Evolutionary conservation across 1,140 invertebrate species (phyloP).

Genomic region (Drosophila repletoides): DNA sequence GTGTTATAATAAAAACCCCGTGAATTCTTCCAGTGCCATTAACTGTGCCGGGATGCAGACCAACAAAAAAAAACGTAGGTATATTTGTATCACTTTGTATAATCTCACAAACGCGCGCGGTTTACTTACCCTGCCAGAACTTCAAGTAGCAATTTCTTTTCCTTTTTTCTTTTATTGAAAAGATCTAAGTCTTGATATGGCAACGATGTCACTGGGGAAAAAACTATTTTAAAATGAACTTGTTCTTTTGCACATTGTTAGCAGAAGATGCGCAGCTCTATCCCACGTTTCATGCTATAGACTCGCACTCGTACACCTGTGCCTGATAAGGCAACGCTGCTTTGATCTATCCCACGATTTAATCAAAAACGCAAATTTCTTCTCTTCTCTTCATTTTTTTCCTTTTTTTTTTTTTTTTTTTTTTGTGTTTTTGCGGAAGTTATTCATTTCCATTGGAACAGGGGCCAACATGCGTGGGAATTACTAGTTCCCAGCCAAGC

Average conservation of each 20-base stretch:
- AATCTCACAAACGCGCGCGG: conserved; percentile 9
- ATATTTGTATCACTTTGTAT: background rate
- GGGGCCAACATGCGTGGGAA: conserved; percentile 65
- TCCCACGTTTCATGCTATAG: conserved; percentile 41
- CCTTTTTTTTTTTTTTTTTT: conserved; percentile 7
- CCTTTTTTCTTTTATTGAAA: background rate
- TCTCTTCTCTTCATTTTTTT: too few relatives aligned
- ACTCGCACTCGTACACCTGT: conserved; percentile 31
- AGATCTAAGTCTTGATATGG: conserved; percentile 28
- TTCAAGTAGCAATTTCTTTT: background rate
- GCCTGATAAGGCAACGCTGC: conserved; percentile 44
- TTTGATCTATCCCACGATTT: conserved; percentile 76
- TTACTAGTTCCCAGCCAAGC: conserved; percentile 45
- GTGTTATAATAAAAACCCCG: conserved; percentile 80
- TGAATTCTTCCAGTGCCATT: conserved; percentile 84
- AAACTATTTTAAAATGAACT: conserved; percentile 4
- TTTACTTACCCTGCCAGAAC: background rate
- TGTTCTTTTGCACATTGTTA: conserved; percentile 10
- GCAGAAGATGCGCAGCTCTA: conserved; percentile 1
- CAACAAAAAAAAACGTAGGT: background rate
- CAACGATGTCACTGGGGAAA: conserved; percentile 15
- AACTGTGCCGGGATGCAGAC: conserved; percentile 81
- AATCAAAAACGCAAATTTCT: conserved; percentile 81
- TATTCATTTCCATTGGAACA: conserved; percentile 54
- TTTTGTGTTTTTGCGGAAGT: conserved; percentile 52